Evolutionary conservation across 2,113 vertebrate species (phyloP).

Genomic region (Rhinogobius similis): DNA sequence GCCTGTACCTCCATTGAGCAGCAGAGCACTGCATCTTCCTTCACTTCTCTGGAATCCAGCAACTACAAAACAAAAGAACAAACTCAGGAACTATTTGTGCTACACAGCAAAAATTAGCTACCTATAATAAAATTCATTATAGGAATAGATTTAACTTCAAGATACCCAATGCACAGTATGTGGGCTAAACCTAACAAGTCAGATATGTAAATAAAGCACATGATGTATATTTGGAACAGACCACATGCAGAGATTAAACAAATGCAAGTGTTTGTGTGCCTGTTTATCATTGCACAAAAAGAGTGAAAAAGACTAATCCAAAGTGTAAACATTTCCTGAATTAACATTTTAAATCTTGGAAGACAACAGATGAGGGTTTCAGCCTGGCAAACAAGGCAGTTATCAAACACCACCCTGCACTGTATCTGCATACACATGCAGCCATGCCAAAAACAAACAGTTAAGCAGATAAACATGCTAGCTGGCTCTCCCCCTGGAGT

Average conservation of each 20-base stretch:
- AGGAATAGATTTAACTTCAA: not conserved
- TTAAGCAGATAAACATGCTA: slow-evolving; percentile 50
- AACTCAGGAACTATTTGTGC: slow-evolving; percentile 28
- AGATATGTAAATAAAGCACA: slow-evolving; percentile 4
- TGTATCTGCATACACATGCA: slow-evolving; percentile 15
- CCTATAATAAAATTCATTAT: slow-evolving; percentile 1
- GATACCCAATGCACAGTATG: slow-evolving; percentile 3
- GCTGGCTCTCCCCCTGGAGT: slow-evolving; percentile 14
- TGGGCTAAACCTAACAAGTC: slow-evolving; percentile 6
- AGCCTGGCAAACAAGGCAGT: slow-evolving; percentile 33
- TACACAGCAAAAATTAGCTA: not conserved
- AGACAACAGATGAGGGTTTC: slow-evolving; percentile 43
- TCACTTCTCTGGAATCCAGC: slow-evolving; percentile 92
- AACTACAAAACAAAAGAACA: slow-evolving; percentile 77
- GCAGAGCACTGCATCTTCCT: slow-evolving; percentile 96
- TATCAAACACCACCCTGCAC: slow-evolving; percentile 29
- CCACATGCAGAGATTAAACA: slow-evolving; percentile 41
- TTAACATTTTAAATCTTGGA: slow-evolving; percentile 54
- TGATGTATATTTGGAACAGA: slow-evolving; percentile 22
- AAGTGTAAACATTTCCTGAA: slow-evolving; percentile 50
- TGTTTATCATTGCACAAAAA: slow-evolving; percentile 37
- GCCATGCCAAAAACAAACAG: slow-evolving; percentile 48
- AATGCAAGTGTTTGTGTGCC: slow-evolving; percentile 32
- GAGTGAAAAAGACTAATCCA: slow-evolving; percentile 26
- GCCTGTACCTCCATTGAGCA: slow-evolving; percentile 95